A percentile compares a stretch with the other conserved stretches of the same genome.
These are phyloP conservation scores for Pangasius krempfi DNA, from an alignment of 2,797 vertebrate genomes.

Conservation along the genomic window DNA sequence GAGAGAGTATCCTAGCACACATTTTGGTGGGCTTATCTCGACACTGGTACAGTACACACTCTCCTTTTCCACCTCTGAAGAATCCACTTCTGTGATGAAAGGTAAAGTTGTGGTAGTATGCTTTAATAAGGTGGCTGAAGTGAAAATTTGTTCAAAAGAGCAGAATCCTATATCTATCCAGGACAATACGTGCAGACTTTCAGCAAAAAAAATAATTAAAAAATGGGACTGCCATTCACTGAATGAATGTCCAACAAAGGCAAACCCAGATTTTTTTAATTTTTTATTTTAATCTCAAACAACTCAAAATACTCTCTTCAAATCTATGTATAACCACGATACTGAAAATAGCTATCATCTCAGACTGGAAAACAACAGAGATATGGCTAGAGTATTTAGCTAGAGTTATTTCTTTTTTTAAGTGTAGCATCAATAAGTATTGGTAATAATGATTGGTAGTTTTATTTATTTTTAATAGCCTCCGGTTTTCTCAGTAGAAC, in stretches of 20 bases:
- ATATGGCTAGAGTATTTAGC: neutral
- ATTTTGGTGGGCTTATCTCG: neutral
- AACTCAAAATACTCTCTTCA: neutral
- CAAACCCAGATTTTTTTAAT: neutral
- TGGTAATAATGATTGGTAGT: neutral
- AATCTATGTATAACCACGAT: neutral
- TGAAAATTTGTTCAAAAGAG: neutral
- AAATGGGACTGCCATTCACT: too few species aligned
- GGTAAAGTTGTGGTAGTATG: neutral
- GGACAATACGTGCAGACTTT: neutral
- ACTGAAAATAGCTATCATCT: neutral
- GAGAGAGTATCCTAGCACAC: neutral
- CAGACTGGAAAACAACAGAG: neutral
- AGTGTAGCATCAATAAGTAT: neutral
- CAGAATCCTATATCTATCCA: neutral
- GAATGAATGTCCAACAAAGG: neutral
- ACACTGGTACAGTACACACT: too few species aligned
- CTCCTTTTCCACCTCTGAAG: neutral
- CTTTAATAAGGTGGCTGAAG: neutral
- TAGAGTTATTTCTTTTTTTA: neutral
- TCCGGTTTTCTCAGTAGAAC: neutral
- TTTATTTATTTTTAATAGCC: neutral
- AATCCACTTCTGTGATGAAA: neutral
- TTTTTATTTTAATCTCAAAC: neutral
- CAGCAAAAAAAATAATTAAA: neutral